Evolutionary conservation across 2,113 vertebrate species (phyloP).

Genomic region (Paraplagusia blochii): DNA sequence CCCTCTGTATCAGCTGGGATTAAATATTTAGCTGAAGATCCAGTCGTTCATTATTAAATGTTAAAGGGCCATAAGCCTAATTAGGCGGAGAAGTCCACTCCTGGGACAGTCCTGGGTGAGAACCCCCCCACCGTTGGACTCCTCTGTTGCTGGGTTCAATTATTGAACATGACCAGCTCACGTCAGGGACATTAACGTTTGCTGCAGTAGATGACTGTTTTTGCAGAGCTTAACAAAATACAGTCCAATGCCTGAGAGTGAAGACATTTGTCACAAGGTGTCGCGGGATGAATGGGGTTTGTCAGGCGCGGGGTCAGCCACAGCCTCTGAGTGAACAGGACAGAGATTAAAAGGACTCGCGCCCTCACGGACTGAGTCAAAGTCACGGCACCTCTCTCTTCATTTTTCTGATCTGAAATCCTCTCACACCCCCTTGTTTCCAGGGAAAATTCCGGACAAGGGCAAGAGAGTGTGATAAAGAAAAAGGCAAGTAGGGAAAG

Average conservation of each 20-base stretch:
- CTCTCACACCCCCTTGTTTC: too few species aligned
- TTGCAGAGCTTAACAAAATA: slow-evolving; percentile 9
- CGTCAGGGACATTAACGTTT: slow-evolving; percentile 33
- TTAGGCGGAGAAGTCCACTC: slow-evolving; percentile 69
- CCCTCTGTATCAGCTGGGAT: slow-evolving; percentile 67
- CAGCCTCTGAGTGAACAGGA: slow-evolving; percentile 16
- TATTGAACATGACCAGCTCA: slow-evolving; percentile 66
- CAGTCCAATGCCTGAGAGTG: slow-evolving; percentile 15
- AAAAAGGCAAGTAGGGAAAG: slow-evolving; percentile 20
- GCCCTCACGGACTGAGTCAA: too few species aligned
- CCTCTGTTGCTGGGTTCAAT: slow-evolving; percentile 56
- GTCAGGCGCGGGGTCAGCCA: slow-evolving; percentile 5
- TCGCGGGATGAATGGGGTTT: slow-evolving; percentile 33
- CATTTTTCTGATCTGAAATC: too few species aligned
- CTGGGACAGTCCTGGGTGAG: slow-evolving; percentile 63
- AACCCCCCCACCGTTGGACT: slow-evolving; percentile 36
- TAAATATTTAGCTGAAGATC: slow-evolving; percentile 68
- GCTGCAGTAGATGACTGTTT: slow-evolving; percentile 14
- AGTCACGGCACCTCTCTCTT: too few species aligned
- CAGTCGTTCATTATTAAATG: slow-evolving; percentile 73
- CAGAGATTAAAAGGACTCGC: slow-evolving; percentile 1
- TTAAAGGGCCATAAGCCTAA: slow-evolving; percentile 72
- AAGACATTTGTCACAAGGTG: slow-evolving; percentile 47
- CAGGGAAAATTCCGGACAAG: too few species aligned
- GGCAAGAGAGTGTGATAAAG: too few species aligned